Evolutionary conservation across 1,140 invertebrate genomes (phyloP), one percentile per base, ranked within the genome.

Genomic region (Lethrus apterus): DNA sequence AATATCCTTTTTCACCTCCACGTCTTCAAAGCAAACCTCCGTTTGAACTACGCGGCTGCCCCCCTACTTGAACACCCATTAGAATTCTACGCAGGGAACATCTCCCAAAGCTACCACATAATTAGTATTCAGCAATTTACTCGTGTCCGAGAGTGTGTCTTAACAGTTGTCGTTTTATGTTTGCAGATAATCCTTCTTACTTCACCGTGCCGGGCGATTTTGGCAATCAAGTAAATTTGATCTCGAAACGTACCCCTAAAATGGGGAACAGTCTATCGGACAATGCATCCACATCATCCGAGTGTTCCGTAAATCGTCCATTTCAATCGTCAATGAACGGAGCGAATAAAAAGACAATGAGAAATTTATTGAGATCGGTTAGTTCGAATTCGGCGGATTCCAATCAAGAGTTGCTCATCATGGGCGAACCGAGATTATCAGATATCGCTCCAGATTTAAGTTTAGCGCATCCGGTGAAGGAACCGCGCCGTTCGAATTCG

Each of bases 121-220:
- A n/a, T n/a, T n/a, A n/a, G n/a, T n/a, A n/a, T n/a, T n/a, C n/a
- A n/a, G n/a, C n/a, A n/a, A n/a, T n/a, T n/a, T n/a, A n/a, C n/a
- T n/a, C n/a, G n/a, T n/a, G n/a, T n/a, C n/a, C n/a, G n/a, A n/a
- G n/a, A n/a, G n/a, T n/a, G n/a, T n/a, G n/a, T n/a, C n/a, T n/a
- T n/a, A n/a, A n/a, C n/a, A n/a, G n/a, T n/a, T n/a, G n/a, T n/a
- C 20, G 17, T 15, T 40, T 26, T 15, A 38, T 30, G 33, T 53
- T 57, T 59, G 49, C 73, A 78, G 76, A 78, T 65, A 78, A 78
- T 57, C 76, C 76, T 3, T 77, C 75, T 42, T 78, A 78, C 50
- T 78, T 78, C 58, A 70, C 74, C 47, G 51, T 78, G 36, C 64
- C 70, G 18, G 59, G 63, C 42, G 59, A 47, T 11, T 32, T 20